Conservation (phyloP, 2,888 invertebrate genomes). For the Epicampocera succincta region DNA sequence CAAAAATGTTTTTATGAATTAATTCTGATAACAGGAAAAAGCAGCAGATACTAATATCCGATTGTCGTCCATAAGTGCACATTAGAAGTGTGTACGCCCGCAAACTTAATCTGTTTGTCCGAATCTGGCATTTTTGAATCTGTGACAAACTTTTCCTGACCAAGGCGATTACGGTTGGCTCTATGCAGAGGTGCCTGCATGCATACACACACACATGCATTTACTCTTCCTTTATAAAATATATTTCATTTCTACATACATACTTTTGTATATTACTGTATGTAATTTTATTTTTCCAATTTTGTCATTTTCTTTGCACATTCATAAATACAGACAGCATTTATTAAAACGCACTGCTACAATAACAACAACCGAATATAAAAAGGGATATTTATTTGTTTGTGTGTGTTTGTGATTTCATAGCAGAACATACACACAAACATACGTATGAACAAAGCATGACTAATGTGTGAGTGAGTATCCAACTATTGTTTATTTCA, state of each 20-base stretch:
- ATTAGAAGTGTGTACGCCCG: too few relatives aligned
- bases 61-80: too few relatives aligned
- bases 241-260: constrained; percentile 16
- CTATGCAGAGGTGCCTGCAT: too few relatives aligned
- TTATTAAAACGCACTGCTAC: neutral
- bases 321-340: constrained; percentile 11
- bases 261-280: too few relatives aligned
- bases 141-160: too few relatives aligned
- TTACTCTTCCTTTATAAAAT: neutral
- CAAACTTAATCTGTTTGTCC: too few relatives aligned
- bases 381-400: neutral
- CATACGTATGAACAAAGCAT: constrained; percentile 20
- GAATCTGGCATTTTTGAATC: too few relatives aligned
- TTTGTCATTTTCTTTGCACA: constrained; percentile 17
- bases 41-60: too few relatives aligned
- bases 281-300: neutral
- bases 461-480: constrained; percentile 30
- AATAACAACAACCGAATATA: neutral
- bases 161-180: too few relatives aligned
- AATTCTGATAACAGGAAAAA: too few relatives aligned
- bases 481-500: constrained; percentile 29
- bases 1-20: too few relatives aligned
- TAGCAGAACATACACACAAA: too few relatives aligned
- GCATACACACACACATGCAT: neutral
- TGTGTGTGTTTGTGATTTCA: neutral